Base-by-base conservation (phyloP, 2,888 invertebrate genomes). In the Mactromeris polynyma region DNA sequence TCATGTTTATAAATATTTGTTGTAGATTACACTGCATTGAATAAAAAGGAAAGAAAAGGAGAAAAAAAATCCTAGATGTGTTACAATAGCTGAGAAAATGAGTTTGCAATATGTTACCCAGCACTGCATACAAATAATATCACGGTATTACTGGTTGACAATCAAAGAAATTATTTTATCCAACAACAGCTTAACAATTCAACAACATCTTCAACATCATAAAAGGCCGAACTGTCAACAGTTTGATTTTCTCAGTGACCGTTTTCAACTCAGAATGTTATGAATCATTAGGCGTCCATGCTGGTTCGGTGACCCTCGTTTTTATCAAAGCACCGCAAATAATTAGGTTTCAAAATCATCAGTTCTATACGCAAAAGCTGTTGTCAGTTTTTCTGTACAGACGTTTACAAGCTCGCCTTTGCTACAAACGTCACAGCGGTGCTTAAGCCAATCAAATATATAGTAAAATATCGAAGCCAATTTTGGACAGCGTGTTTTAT, bases 1-100 rank as follows among this genome's bases (percentile, higher is more conserved):
- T 69, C 90, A 87, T 90, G 90, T 81, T 85, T 80, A 83, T 73
- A 85, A 87, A 85, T 85, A 83, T 73, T 80, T 54, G 64, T 46
- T 38, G 42, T 82, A 90, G 90, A 90, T 90, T 90, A 90, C 51
- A 31, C 51, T 33, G 14, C 33, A 17, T 36, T 73, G 17, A 73
- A 51, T 36, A 11, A 46, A 84, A 84, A 21, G 40, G 17, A 33
- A 73, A 51, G 78, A 58, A 78, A 84, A 78, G n/a, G 51, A 17
- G n/a, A 46, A 40, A 69, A 82, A 77, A 33, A 19, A 33, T 42
- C 21, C 7, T 21, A 36, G 42, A 40, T 40, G 38, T 54, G 26
- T 19, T n/a, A 83, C 85, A 86, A 83, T 58, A 26, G 77, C n/a
- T 38, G 42, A 36, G 77, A 42, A 83, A 84, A 87, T 89, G 83